These are phyloP conservation scores for Drosophila yooni DNA, from an alignment of 2,888 invertebrate species.

Conservation along the genomic window DNA sequence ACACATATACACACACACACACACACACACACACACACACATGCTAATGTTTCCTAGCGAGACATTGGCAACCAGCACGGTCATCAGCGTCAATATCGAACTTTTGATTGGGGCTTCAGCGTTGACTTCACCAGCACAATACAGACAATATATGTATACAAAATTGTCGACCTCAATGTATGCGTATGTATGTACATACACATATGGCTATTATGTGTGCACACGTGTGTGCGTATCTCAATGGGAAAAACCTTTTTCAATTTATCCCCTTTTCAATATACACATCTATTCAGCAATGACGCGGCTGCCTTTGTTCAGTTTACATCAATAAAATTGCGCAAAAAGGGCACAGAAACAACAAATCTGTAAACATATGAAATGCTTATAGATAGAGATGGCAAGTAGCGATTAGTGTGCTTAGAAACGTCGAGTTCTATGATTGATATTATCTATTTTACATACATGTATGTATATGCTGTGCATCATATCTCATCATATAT, in stretches of 20 bases:
- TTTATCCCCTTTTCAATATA: neutral
- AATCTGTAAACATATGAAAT: neutral
- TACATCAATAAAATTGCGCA: neutral
- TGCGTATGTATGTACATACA: neutral
- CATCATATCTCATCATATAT: too few relatives aligned
- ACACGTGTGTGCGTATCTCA: neutral
- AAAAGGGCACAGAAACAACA: neutral
- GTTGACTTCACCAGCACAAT: conserved; percentile 22
- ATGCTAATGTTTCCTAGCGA: conserved; percentile 15
- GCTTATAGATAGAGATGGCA: neutral
- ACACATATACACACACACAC: conserved; percentile 26
- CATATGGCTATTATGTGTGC: neutral
- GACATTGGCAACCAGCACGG: conserved; percentile 28
- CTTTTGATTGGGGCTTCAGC: conserved; percentile 54
- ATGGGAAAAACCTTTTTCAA: neutral
- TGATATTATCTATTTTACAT: neutral
- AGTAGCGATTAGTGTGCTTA: neutral
- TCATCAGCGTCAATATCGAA: conserved; percentile 56
- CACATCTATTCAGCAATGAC: neutral
- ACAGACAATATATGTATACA: neutral
- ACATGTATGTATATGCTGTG: neutral
- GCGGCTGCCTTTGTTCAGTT: neutral
- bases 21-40: conserved; percentile 14
- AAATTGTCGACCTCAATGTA: conserved; percentile 2
- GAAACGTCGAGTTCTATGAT: neutral